These are phyloP conservation scores for Moxostoma hubbsi DNA, from an alignment of 2,797 vertebrate genomes.

Conservation along the genomic window DNA sequence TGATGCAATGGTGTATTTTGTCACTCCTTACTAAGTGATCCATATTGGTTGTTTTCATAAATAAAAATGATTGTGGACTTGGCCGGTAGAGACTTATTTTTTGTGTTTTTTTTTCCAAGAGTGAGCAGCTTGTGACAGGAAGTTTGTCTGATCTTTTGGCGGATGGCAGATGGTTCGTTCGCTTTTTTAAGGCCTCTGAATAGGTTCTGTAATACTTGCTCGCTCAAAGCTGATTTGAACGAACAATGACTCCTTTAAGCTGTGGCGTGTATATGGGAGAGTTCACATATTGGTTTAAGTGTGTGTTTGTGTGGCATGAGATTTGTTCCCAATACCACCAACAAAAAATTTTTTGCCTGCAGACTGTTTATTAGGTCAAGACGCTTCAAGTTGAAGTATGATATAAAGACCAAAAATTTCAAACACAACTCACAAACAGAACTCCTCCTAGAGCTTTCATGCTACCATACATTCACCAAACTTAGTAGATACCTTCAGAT, in stretches of 20 bases:
- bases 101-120: neutral
- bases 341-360: no score
- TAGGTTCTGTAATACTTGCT: constrained; percentile 17
- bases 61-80: neutral
- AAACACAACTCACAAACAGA: no score
- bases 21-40: neutral
- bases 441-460: no score
- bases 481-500: no score
- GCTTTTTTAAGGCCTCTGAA: constrained; percentile 44
- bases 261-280: constrained; percentile 30
- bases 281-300: neutral
- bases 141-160: constrained; percentile 16
- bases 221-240: constrained; percentile 46
- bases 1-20: neutral
- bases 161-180: constrained; percentile 33
- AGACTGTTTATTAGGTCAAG: no score
- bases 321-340: no score
- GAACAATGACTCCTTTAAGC: constrained; percentile 55
- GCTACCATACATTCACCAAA: no score
- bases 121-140: neutral
- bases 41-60: neutral
- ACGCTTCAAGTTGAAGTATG: no score
- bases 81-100: neutral
- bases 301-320: no score
- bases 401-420: no score